Evolutionary conservation across 2,113 vertebrate species (phyloP).

Genomic region (Notiomystis cincta): DNA sequence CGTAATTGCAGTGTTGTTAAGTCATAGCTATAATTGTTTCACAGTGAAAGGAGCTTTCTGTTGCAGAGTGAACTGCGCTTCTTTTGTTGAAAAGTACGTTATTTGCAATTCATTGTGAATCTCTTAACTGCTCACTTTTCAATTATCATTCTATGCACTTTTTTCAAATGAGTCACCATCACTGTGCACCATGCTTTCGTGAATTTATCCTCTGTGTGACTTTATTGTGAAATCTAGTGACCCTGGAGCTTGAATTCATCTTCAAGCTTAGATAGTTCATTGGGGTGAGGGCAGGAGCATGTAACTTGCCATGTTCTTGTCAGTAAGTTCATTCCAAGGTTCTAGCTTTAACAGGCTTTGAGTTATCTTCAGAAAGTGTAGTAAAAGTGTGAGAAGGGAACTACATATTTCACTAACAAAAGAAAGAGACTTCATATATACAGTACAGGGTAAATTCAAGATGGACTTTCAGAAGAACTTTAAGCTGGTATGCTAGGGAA

Average conservation of each 20-base stretch:
- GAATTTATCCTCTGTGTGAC: neutral
- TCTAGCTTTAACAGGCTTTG: neutral
- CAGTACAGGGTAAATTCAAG: neutral
- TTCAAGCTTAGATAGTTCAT: neutral
- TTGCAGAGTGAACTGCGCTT: neutral
- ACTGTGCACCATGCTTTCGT: neutral
- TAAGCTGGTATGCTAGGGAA: neutral
- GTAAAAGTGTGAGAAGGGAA: neutral
- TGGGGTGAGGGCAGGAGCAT: accelerated
- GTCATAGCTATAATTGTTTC: neutral
- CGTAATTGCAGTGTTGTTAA: neutral
- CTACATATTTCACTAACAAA: neutral
- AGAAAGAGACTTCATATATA: neutral
- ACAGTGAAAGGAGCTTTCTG: neutral
- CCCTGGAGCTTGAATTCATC: neutral
- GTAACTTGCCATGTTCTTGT: neutral
- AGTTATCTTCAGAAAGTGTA: neutral
- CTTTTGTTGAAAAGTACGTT: neutral
- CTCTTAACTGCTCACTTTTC: neutral
- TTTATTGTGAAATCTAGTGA: neutral
- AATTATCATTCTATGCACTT: accelerated
- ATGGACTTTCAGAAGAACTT: neutral
- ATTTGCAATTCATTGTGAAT: neutral
- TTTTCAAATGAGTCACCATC: neutral
- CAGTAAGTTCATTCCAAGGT: neutral